These are phyloP conservation scores for Acanthiza pusilla DNA, from an alignment of 2,797 vertebrate genomes.

Conservation along the genomic window DNA sequence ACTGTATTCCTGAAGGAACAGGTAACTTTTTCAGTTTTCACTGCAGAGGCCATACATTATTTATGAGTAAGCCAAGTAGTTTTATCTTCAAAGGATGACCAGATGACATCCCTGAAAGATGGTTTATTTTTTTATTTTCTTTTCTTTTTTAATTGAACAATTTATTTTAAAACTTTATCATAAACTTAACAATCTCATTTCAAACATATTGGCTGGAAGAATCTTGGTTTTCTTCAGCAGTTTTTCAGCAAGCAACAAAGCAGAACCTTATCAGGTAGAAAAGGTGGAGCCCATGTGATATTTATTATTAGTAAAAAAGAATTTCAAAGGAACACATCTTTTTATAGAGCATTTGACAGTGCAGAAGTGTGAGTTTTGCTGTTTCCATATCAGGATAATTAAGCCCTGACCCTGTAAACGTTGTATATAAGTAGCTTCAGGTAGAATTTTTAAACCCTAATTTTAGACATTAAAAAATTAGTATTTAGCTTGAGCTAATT, in stretches of 20 bases:
- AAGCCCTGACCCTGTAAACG: neutral
- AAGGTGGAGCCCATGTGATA: neutral
- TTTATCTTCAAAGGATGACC: slow-evolving; percentile 13
- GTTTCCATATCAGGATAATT: neutral
- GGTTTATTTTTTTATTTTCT: too few species aligned
- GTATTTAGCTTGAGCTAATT: neutral
- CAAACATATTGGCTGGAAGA: neutral
- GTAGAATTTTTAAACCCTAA: neutral
- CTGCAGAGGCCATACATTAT: neutral
- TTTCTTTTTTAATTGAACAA: neutral
- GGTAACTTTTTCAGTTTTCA: neutral
- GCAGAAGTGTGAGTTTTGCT: neutral
- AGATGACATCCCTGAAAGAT: neutral
- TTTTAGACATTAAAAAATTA: neutral
- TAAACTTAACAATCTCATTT: neutral
- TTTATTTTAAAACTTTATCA: neutral
- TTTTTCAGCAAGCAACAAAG: neutral
- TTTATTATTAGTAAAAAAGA: neutral
- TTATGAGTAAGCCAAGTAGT: neutral
- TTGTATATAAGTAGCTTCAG: neutral
- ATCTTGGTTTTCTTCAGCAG: neutral
- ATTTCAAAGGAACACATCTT: neutral
- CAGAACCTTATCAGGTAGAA: neutral
- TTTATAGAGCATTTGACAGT: neutral
- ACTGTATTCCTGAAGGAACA: neutral